These are phyloP conservation scores for Barypeithes pellucidus DNA, from an alignment of 2,888 invertebrate species.

Conservation along the genomic window DNA sequence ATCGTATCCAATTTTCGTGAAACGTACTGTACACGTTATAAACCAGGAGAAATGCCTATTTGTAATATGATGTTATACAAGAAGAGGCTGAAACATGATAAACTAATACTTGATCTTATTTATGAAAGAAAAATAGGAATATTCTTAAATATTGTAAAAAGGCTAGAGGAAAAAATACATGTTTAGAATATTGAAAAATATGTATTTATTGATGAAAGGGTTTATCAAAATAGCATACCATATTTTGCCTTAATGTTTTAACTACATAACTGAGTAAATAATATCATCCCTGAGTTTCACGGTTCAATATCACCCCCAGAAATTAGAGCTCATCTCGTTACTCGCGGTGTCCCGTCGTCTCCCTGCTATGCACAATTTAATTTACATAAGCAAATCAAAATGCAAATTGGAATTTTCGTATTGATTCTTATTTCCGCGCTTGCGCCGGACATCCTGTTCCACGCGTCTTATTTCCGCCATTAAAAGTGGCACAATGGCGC, in stretches of 20 bases:
- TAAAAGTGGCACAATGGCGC: conserved; percentile 48
- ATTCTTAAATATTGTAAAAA: too few relatives aligned
- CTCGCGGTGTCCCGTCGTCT: conserved; percentile 38
- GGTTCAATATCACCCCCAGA: conserved; percentile 21
- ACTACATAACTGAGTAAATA: conserved; percentile 25
- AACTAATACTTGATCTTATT: too few relatives aligned
- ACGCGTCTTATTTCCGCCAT: conserved; percentile 40
- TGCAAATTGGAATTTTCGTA: conserved; percentile 52
- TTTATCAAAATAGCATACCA: neutral
- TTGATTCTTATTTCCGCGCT: conserved; percentile 42
- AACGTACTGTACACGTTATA: too few relatives aligned
- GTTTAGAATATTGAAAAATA: too few relatives aligned
- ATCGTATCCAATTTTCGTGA: too few relatives aligned
- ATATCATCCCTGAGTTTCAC: conserved; percentile 1
- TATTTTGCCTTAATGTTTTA: neutral
- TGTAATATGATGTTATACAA: too few relatives aligned
- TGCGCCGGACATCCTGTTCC: conserved; percentile 29
- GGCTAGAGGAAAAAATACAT: too few relatives aligned
- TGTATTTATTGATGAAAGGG: too few relatives aligned
- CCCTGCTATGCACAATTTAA: conserved; percentile 47
- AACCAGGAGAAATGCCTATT: too few relatives aligned
- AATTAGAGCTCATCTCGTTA: conserved; percentile 33
- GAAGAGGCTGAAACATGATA: too few relatives aligned
- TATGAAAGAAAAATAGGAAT: too few relatives aligned
- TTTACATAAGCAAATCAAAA: conserved; percentile 56